Base-by-base conservation (phyloP, 2,113 vertebrate species). In the Amphiprion percula region DNA sequence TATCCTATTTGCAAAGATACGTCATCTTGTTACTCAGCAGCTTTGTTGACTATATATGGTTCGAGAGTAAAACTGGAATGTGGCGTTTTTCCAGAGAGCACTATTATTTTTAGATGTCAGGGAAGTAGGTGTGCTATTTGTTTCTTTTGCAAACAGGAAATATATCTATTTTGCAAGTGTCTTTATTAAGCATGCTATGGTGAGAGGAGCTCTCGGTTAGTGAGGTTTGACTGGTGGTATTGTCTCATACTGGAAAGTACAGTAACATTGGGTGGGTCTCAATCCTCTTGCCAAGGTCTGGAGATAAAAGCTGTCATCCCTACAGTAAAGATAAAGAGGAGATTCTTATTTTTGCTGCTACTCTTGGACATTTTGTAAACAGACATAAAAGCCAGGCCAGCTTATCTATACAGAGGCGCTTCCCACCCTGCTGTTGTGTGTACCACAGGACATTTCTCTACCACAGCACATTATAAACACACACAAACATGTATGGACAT, bases 331-430 rank as follows among this genome's bases (percentile, higher is more conserved):
- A 80, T 79, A 70, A 59, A 53, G 61, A 74, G 61, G 64, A 54
- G 80, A 82, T 69, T 72, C 77, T 85, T 89, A 26, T 75, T 71
- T 77, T 83, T 68, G 72, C 74, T 16, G 56, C 68, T 81, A 62
- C 80, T 91, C 75, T 74, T 85, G 69, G 55, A 87, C 56, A 62
- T 88, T 88, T 73, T 85, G 79, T 91, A 88, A 91, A 93, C 72
- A 80, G 65, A 83, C 90, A 83, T 90, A 74, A 90, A 90, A 89
- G 88, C 77, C 44, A 28, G 41, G 52, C 49, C 64, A 87, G 79
- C 86, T 93, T 90, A 92, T 94, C 82, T 86, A 73, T 77, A 80
- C 77, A 10, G 47, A 82, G 68, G 68, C 84, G 26, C 66, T 63
- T 87, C 92, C 90, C 84, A 80, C 83, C 88, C 87, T 73, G 64